phyloP scores from a whole-genome alignment of 2,888 invertebrate species.

The Adelognathus sp. region DNA sequence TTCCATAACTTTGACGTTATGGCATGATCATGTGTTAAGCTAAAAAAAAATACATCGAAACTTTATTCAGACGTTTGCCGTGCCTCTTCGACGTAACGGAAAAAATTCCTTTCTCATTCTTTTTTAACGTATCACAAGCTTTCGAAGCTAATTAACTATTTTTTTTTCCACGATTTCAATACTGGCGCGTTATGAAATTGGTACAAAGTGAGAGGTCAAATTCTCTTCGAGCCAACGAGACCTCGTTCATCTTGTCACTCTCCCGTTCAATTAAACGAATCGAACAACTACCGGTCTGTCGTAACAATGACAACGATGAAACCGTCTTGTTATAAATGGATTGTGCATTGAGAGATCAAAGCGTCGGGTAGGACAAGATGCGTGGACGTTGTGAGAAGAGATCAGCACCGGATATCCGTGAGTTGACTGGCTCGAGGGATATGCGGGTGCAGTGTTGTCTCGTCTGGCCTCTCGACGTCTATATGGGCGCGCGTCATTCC shows the following conservation, averaged over 20 bases:
- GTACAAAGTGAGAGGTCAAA: too few relatives aligned
- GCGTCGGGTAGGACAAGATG: conserved; percentile 35
- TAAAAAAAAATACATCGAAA: too few relatives aligned
- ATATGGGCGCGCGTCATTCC: conserved; percentile 27
- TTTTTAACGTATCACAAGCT: too few relatives aligned
- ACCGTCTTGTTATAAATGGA: conserved; percentile 1
- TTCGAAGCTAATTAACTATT: not conserved
- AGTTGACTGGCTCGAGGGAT: conserved; percentile 70
- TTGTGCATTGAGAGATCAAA: not conserved
- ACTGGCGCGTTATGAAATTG: too few relatives aligned
- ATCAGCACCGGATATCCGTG: conserved; percentile 77
- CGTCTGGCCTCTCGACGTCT: conserved; percentile 40
- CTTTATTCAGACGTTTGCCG: too few relatives aligned
- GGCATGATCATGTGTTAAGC: too few relatives aligned
- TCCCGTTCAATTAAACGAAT: not conserved
- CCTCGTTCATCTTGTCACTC: not conserved
- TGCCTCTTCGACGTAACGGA: too few relatives aligned
- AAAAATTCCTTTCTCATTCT: too few relatives aligned
- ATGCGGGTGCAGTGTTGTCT: conserved; percentile 74
- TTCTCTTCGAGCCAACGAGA: not conserved
- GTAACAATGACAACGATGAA: not conserved
- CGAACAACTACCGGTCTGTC: not conserved
- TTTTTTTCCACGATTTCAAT: not conserved
- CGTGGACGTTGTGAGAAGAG: conserved; percentile 55
- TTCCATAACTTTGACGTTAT: too few relatives aligned